Evolutionary conservation across 2,888 invertebrate species (phyloP), one percentile per base, ranked within the genome.

Genomic region (Rhaphigaster nebulosa): DNA sequence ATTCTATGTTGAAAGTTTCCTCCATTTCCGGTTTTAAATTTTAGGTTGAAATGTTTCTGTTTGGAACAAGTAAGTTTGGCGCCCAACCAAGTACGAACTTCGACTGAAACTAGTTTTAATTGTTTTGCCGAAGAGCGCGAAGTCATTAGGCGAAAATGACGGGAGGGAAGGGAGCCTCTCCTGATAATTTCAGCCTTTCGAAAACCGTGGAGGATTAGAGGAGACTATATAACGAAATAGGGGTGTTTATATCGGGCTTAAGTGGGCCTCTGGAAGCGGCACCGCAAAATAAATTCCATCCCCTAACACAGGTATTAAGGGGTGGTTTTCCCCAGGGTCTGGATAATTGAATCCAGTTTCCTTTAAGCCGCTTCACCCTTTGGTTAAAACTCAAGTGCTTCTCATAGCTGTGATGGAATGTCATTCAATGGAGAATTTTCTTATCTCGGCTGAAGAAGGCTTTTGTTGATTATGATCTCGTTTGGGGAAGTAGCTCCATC

Each of bases 271-370:
- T 45, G 80, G 80, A 29, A 41, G 80, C 38, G 41, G 84, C 45
- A n/a, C 45, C 84, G 84, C 45, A 50, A 84, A 84, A 84, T 84
- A 84, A 84, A 84, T 84, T 84, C 45, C 84, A 45, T 80, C 84
- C 45, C 45, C 45, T 84, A 84, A 84, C 45, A 50, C 84, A 84
- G 84, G 70, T 76, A 76, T 76, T 76, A 76, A 38, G 84, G 84
- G 84, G 10, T n/a, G 45, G 84, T 84, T 84, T 41, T 45, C 84
- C 15, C 45, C 84, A 4, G 45, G n/a, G 13, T 12, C 45, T n/a
- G 18, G 84, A 50, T 84, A 84, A 84, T 84, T 84, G 84, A 84
- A 84, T 84, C 45, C 84, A 45, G 84, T 45, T 84, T 45, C 84
- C 84, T 84, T 84, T 84, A 84, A 84, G 84, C 45, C 84, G 12